These are phyloP conservation scores for Chondrilla cf. caribensis DNA, from an alignment of 37 sponge, comb jelly and placozoan species.

Conservation along the genomic window DNA sequence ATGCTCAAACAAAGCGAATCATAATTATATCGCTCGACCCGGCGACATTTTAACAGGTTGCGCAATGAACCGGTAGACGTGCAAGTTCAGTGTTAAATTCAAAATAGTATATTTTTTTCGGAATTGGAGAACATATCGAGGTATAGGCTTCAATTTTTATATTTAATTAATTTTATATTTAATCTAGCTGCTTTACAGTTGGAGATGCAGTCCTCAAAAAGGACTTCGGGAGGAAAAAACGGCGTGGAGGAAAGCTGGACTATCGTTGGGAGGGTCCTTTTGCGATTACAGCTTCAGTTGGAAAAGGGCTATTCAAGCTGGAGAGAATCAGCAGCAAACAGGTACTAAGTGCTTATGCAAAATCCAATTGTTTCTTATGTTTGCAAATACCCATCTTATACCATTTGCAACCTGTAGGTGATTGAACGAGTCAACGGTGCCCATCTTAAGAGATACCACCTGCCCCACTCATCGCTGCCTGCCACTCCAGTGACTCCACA, in stretches of 20 bases:
- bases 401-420: conserved; percentile 10
- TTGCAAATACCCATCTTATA: too few relatives aligned
- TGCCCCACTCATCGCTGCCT: conserved; percentile 16
- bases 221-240: not conserved
- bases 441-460: conserved; percentile 20
- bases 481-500: not conserved
- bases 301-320: conserved; percentile 23
- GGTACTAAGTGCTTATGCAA: not conserved
- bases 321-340: conserved; percentile 19
- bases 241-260: too few relatives aligned
- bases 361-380: not conserved
- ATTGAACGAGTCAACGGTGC: conserved; percentile 19
- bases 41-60: too few relatives aligned
- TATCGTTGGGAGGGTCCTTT: too few relatives aligned
- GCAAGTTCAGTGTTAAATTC: too few relatives aligned
- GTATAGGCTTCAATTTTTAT: too few relatives aligned
- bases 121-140: too few relatives aligned
- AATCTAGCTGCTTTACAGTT: not conserved
- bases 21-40: too few relatives aligned
- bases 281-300: not conserved
- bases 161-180: too few relatives aligned
- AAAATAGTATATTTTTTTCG: too few relatives aligned
- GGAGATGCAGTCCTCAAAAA: not conserved
- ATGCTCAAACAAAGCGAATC: too few relatives aligned
- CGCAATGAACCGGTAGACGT: too few relatives aligned